Evolutionary conservation across 2,888 invertebrate genomes (phyloP).

Genomic region (Chloromyia formosa): DNA sequence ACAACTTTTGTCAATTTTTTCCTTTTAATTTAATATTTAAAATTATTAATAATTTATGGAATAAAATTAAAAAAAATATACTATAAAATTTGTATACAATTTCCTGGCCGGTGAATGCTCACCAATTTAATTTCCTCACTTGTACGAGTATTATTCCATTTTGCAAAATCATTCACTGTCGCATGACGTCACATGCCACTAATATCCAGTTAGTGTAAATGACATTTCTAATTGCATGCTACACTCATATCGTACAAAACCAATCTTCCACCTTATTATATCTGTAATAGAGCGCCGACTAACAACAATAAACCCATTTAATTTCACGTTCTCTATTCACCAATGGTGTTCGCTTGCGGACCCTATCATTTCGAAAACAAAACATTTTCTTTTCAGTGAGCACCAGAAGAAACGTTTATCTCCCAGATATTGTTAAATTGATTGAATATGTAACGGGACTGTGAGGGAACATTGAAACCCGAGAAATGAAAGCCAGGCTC

Average conservation of each 20-base stretch:
- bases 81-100: too few relatives aligned
- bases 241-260: background rate
- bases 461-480: conserved; percentile 33
- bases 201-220: background rate
- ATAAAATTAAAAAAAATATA: too few relatives aligned
- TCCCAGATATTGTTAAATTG: conserved; percentile 47
- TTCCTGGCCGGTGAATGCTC: too few relatives aligned
- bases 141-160: too few relatives aligned
- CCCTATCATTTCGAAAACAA: conserved; percentile 28
- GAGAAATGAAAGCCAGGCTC: conserved; percentile 33
- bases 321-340: conserved; percentile 10
- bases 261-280: conserved; percentile 9
- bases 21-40: too few relatives aligned
- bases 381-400: conserved; percentile 3
- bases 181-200: too few relatives aligned
- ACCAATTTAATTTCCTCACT: too few relatives aligned
- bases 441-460: conserved; percentile 49
- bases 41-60: too few relatives aligned
- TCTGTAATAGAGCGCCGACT: background rate
- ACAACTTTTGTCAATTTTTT: too few relatives aligned
- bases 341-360: background rate
- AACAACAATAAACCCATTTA: background rate
- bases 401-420: conserved; percentile 26
- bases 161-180: too few relatives aligned
- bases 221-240: conserved; percentile 28